phyloP scores from a whole-genome alignment of 2,113 vertebrate species.

The Agelaius phoeniceus region DNA sequence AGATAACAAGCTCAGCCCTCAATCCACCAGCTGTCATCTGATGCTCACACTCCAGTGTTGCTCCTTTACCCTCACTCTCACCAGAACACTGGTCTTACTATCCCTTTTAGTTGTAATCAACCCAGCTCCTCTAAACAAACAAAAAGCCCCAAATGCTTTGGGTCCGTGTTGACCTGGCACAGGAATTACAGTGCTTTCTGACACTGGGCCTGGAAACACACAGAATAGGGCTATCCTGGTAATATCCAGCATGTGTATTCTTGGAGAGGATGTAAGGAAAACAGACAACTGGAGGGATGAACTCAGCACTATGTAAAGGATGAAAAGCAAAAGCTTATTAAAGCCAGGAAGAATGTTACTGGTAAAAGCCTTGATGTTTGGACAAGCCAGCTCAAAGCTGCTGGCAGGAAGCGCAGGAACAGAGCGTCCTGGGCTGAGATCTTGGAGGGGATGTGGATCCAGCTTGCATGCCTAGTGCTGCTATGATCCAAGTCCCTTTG shows the following conservation, averaged over 20 bases:
- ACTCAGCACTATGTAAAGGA: neutral
- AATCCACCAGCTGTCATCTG: neutral
- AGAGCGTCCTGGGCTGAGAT: neutral
- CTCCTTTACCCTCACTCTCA: neutral
- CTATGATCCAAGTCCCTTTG: neutral
- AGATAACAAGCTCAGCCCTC: neutral
- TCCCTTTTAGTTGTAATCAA: neutral
- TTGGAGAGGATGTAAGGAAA: neutral
- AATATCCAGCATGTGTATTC: neutral
- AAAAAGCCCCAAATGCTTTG: neutral
- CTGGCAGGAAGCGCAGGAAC: constrained; percentile 23
- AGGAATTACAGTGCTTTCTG: neutral
- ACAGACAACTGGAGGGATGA: neutral
- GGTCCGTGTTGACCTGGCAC: neutral
- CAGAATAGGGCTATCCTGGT: neutral
- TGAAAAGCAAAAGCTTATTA: neutral
- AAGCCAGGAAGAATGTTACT: neutral
- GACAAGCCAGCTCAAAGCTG: neutral
- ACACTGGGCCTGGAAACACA: neutral
- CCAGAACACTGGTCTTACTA: neutral
- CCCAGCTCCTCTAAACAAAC: neutral
- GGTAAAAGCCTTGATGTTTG: neutral
- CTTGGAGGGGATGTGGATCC: neutral
- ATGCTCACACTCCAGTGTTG: neutral
- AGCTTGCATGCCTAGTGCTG: neutral